These are phyloP conservation scores for Hermetia illucens DNA, from an alignment of 1,140 invertebrate genomes.

Conservation along the genomic window DNA sequence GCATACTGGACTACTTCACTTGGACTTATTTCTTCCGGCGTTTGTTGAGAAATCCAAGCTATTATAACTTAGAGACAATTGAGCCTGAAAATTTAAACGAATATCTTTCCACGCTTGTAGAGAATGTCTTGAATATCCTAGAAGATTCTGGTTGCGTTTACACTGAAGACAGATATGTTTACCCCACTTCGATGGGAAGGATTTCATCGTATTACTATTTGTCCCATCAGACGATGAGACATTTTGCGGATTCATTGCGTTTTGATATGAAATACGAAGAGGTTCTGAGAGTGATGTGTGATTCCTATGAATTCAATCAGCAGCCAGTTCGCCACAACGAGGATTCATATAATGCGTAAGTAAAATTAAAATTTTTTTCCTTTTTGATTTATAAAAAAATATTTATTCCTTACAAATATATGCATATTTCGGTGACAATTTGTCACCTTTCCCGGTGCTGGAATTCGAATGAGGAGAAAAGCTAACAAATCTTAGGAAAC, in stretches of 20 bases:
- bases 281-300: constrained; percentile 66
- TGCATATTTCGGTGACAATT: too few species aligned
- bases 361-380: constrained; percentile 7
- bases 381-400: too few species aligned
- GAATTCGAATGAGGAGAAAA: too few species aligned
- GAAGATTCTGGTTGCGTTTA: constrained; percentile 62
- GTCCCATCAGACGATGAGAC: constrained; percentile 78
- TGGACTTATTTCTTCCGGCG: constrained; percentile 98
- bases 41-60: constrained; percentile 84
- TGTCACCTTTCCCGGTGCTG: too few species aligned
- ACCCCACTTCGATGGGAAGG: constrained; percentile 75
- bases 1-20: constrained; percentile 92
- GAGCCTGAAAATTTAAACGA: constrained; percentile 59
- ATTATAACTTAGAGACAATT: constrained; percentile 72
- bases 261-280: constrained; percentile 51
- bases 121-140: constrained; percentile 58
- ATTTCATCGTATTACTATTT: constrained; percentile 97
- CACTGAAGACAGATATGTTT: constrained; percentile 50
- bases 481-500: too few species aligned
- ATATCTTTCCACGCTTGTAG: constrained; percentile 62
- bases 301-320: constrained; percentile 82
- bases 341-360: constrained; percentile 80
- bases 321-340: constrained; percentile 97
- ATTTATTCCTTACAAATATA: too few species aligned
- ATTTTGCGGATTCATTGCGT: constrained; percentile 58